phyloP scores from a whole-genome alignment of 2,888 invertebrate species.

The Drosophila stalkeri region DNA sequence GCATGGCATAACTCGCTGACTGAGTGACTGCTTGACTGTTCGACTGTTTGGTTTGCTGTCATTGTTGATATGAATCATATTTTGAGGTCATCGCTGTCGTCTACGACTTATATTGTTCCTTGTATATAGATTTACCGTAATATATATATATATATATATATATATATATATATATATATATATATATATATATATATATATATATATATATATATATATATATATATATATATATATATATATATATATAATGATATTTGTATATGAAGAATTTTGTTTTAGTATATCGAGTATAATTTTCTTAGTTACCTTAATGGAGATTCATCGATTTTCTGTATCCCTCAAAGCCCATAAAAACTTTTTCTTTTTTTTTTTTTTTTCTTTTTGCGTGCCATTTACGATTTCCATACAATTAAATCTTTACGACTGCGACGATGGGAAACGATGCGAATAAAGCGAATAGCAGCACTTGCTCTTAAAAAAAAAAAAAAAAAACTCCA shows the following conservation, averaged over 20 bases:
- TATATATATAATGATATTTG: slow-evolving; percentile 10
- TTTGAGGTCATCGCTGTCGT: slow-evolving; percentile 46
- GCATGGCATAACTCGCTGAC: slow-evolving; percentile 35
- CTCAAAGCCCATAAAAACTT: slow-evolving; percentile 59
- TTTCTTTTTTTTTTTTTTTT: slow-evolving; percentile 53
- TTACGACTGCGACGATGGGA: slow-evolving; percentile 65
- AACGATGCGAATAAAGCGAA: slow-evolving; percentile 51
- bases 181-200: slow-evolving; percentile 7
- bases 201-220: slow-evolving; percentile 5
- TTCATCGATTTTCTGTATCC: slow-evolving; percentile 55
- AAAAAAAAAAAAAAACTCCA: slow-evolving; percentile 15
- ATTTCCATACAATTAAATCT: slow-evolving; percentile 81
- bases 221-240: slow-evolving; percentile 9
- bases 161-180: slow-evolving; percentile 22
- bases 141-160: slow-evolving; percentile 4
- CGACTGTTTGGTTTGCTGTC: slow-evolving; percentile 41
- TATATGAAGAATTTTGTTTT: slow-evolving; percentile 17
- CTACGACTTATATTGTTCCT: slow-evolving; percentile 30
- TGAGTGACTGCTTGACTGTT: slow-evolving; percentile 25
- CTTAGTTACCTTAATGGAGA: slow-evolving; percentile 48
- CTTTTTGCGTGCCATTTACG: slow-evolving; percentile 76
- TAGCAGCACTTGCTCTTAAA: slow-evolving; percentile 24
- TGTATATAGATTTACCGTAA: slow-evolving; percentile 14
- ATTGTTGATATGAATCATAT: slow-evolving; percentile 54
- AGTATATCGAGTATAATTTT: slow-evolving; percentile 5